Evolutionary conservation across 2,888 invertebrate species (phyloP).

Genomic region (Exephanes ischioxanthus): DNA sequence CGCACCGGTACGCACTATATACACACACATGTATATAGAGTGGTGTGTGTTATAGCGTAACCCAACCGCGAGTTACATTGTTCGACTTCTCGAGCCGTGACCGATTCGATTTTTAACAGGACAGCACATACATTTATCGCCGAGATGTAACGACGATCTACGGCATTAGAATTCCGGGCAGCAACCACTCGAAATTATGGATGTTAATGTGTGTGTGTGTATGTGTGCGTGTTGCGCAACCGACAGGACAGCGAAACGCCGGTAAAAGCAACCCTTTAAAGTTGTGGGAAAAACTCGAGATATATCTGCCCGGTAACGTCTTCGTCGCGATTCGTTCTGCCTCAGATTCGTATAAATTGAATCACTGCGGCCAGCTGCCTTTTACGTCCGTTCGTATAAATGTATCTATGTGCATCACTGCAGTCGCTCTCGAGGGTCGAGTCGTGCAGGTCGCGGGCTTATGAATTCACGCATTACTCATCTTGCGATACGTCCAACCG

Average conservation of each 20-base stretch:
- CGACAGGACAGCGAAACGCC: conserved; percentile 54
- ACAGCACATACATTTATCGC: conserved; percentile 68
- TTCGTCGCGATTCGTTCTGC: conserved; percentile 70
- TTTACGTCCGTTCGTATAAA: not conserved
- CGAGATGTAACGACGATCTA: conserved; percentile 48
- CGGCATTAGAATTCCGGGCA: conserved; percentile 67
- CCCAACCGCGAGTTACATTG: conserved; percentile 73
- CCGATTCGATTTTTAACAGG: conserved; percentile 84
- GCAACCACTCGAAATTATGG: conserved; percentile 60
- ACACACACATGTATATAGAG: not conserved
- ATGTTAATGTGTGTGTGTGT: conserved; percentile 13
- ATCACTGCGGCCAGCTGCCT: conserved; percentile 49
- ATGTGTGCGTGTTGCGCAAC: conserved; percentile 27
- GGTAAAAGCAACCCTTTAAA: conserved; percentile 64
- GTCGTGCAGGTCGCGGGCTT: not conserved
- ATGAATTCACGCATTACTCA: not conserved
- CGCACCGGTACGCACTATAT: conserved; percentile 10
- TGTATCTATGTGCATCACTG: not conserved
- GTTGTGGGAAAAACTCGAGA: conserved; percentile 62
- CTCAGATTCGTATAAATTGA: conserved; percentile 64
- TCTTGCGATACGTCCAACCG: not conserved
- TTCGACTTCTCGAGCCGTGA: conserved; percentile 82
- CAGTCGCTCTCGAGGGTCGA: not conserved
- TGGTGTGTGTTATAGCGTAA: not conserved
- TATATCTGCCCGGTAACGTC: conserved; percentile 55